A percentile compares a stretch with the other conserved stretches of the same genome.
These are phyloP conservation scores for Acleris holmiana DNA, from an alignment of 2,888 invertebrate genomes.

Conservation along the genomic window DNA sequence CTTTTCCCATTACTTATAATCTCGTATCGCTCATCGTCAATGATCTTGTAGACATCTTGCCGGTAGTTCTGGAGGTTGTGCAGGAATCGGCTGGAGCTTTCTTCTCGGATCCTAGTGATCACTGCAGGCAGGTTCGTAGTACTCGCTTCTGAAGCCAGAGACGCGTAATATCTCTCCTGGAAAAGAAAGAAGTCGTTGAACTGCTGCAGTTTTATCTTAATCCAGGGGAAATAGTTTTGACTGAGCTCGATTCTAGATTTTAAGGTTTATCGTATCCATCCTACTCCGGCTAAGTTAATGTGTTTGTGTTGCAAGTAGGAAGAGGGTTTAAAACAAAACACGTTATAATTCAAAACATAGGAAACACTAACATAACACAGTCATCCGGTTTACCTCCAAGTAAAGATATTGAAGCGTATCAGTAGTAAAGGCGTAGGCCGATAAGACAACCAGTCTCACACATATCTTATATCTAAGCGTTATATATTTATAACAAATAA, in stretches of 20 bases:
- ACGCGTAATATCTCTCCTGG: constrained; percentile 88
- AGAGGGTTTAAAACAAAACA: constrained; percentile 9
- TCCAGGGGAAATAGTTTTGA: no score
- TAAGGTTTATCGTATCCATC: no score
- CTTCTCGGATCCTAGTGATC: constrained; percentile 87
- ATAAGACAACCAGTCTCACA: constrained; percentile 27
- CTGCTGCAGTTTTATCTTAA: no score
- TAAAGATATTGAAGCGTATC: constrained; percentile 21
- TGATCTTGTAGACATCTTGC: constrained; percentile 86
- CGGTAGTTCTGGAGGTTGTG: constrained; percentile 87
- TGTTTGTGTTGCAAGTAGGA: neutral
- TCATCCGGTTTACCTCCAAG: constrained; percentile 30
- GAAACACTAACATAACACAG: constrained; percentile 10
- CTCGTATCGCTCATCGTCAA: constrained; percentile 87
- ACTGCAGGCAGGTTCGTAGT: constrained; percentile 86
- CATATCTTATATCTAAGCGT: constrained; percentile 11
- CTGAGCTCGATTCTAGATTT: no score
- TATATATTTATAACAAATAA: constrained; percentile 31
- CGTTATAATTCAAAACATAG: constrained; percentile 16
- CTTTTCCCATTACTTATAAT: constrained; percentile 74
- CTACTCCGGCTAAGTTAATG: no score
- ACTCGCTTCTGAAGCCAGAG: constrained; percentile 86
- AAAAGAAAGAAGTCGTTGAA: constrained; percentile 44
- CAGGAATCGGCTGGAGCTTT: constrained; percentile 85
- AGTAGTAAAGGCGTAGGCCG: constrained; percentile 16